These are phyloP conservation scores for Beroe forskalii DNA, from an alignment of 37 sponge, comb jelly and placozoan genomes.

Conservation along the genomic window DNA sequence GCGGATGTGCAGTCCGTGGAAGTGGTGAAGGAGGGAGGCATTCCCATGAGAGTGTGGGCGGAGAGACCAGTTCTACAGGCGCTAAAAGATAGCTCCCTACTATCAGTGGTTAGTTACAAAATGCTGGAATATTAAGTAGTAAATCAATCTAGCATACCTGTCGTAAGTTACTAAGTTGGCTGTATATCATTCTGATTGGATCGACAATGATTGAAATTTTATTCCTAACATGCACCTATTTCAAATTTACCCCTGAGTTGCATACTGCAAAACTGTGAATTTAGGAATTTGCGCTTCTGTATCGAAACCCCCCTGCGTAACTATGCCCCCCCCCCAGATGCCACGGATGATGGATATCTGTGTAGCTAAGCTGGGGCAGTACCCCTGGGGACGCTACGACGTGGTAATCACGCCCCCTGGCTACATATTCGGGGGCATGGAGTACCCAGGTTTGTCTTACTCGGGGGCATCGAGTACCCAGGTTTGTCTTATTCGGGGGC, in stretches of 20 bases:
- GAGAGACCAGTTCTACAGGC: background rate
- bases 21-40: background rate
- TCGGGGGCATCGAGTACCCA: too few species aligned
- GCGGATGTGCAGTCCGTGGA: conserved; percentile 6
- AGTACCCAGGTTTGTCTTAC: background rate
- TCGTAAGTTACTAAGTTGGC: too few species aligned
- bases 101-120: background rate
- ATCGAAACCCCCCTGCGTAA: too few species aligned
- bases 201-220: too few species aligned
- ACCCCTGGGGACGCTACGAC: background rate
- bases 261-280: too few species aligned
- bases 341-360: background rate
- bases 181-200: too few species aligned
- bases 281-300: too few species aligned
- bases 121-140: too few species aligned
- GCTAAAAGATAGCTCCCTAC: background rate
- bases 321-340: conserved; percentile 25
- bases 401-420: conserved; percentile 20
- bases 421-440: conserved; percentile 38
- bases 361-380: background rate
- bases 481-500: too few species aligned
- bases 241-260: too few species aligned
- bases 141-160: too few species aligned
- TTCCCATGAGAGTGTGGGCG: conserved; percentile 18
- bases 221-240: too few species aligned